phyloP scores from a whole-genome alignment of 2,113 vertebrate species.

The Elgaria multicarinata region DNA sequence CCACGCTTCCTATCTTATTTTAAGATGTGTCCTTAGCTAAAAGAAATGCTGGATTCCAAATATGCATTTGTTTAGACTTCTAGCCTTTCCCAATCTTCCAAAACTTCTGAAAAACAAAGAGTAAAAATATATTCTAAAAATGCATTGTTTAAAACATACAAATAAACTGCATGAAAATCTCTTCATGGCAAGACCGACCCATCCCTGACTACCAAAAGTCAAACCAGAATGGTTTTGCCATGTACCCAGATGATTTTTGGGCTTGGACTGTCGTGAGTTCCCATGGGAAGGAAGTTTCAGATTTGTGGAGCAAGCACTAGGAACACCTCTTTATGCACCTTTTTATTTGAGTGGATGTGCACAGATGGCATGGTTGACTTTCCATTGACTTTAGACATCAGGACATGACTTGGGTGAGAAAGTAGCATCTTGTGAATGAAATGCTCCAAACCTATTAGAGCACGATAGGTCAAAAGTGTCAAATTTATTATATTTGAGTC shows the following conservation, averaged over 20 bases:
- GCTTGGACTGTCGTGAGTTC: not conserved
- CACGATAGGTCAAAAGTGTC: not conserved
- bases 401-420: not conserved
- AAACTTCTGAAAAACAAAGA: not conserved
- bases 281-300: not conserved
- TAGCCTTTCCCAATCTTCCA: not conserved
- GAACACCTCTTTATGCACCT: not conserved
- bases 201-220: not conserved
- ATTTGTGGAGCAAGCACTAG: not conserved
- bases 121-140: not conserved
- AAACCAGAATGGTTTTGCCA: not conserved
- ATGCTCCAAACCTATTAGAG: not conserved
- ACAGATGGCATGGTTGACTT: not conserved
- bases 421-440: not conserved
- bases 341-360: not conserved
- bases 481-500: not conserved
- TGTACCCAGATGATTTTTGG: not conserved
- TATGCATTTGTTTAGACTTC: not conserved
- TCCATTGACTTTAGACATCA: not conserved
- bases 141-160: not conserved
- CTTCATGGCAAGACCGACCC: not conserved
- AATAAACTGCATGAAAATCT: not conserved
- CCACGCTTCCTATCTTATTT: not conserved
- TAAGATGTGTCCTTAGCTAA: not conserved
- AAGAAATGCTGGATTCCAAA: not conserved